Evolutionary conservation across 2,888 invertebrate species (phyloP), one percentile per base, ranked within the genome.

Genomic region (Cecidostiba fungosa): DNA sequence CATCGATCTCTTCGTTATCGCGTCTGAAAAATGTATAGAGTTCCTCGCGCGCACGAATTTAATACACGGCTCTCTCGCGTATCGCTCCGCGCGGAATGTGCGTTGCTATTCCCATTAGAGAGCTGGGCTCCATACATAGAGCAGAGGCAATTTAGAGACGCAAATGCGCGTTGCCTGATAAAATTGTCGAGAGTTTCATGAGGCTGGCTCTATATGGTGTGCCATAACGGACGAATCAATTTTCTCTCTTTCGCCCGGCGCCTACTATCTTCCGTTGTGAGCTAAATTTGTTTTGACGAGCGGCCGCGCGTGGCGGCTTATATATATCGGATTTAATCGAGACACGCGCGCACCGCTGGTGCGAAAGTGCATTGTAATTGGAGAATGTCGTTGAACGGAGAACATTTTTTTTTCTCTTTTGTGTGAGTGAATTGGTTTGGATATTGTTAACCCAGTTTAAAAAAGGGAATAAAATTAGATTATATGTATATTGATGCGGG

Each of bases 81-180:
- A 39, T 29, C 47, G 78, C 8, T 0, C 10, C 19, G 59, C 19
- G 59, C 16, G 50, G 36, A n/a, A 43, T 59, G 73, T 43, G 50
- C 47, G 76, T 76, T 76, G 69, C 47, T 76, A n/a, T n/a, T 76
- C 23, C 82, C 81, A 81, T 81, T 80, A 80, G 32, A 80, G 32
- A 47, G n/a, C 4, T 39, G 81, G n/a, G n/a, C 6, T 29, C 32
- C 14, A n/a, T 72, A 32, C 36, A n/a, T 6, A 12, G 69, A 14
- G 26, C 72, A 26, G 19, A 73, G 36, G 79, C 54, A 70, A 72
- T 79, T 79, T 54, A 36, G 23, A 50, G 73, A 59, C 73, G 80
- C 72, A 72, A 79, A 79, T 43, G 74, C 32, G 29, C 62, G 29
- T 23, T 39, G 72, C 4, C 47, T 14, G 62, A 80, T 80, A 80